Base-by-base conservation (phyloP, 2,113 vertebrate species). In the Pomatostomus ruficeps region DNA sequence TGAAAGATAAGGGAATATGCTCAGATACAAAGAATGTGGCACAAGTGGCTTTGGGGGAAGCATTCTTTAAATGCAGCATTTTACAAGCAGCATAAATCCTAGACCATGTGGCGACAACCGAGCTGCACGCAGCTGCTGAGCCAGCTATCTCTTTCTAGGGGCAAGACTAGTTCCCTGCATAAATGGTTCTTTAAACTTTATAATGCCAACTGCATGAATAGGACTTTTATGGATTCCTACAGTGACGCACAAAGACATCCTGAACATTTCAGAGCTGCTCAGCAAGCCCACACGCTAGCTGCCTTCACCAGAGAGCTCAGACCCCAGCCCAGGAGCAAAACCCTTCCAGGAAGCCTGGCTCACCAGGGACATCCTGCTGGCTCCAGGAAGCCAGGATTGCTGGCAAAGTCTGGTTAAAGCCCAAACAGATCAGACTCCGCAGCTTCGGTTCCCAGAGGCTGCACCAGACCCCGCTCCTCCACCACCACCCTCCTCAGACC, bases 71-170 rank as follows among this genome's bases (percentile, higher is more conserved):
- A 85, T 4, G 70, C 73, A 84, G 63, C 35, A 0, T 94, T 96
- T 94, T 87, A 87, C 73, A 94, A 84, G 76, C 33, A 84, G 82
- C 61, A 91, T 72, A 91, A 95, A 78, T 67, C 93, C 80, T 23
- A 48, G 91, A 80, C 86, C 66, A 10, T 46, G 86, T 55, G 84
- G 92, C 1, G 6, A 92, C 80, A 76, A 83, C 51, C 3, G 94
- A 83, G 85, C 71, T 40, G 81, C 19, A 5, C 0, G 2, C 91
- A 93, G 95, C 94, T 93, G 88, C 85, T 80, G 88, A 94, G 92
- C 72, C 86, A 90, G 91, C 59, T 62, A 17, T 61, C 90, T 85
- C 88, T 91, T 86, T 89, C 79, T 24, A 66, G 28, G 59, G 63
- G 67, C 78, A 73, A 63, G 33, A 45, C 79, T 14, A 85, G 57